phyloP scores from a whole-genome alignment of 2,797 vertebrate genomes.

The Coracias cyanogaster region DNA sequence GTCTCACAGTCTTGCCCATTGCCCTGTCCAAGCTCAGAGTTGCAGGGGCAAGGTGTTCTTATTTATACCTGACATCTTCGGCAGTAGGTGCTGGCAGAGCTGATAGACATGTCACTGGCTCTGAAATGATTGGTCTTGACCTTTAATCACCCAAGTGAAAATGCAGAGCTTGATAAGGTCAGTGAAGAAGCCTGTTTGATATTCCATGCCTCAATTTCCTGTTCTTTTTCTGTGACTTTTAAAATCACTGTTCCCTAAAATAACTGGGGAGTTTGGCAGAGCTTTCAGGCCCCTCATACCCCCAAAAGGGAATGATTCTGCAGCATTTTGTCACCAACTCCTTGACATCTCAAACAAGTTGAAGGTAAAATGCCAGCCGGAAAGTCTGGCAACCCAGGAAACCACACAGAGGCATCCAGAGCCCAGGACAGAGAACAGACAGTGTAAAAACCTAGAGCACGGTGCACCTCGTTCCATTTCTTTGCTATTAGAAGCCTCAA shows the following conservation, averaged over 20 bases:
- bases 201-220: background rate
- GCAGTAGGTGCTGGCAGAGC: background rate
- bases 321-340: background rate
- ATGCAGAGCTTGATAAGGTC: background rate
- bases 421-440: background rate
- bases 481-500: background rate
- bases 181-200: background rate
- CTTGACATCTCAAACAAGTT: background rate
- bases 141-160: accelerated
- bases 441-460: background rate
- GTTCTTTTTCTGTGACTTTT: background rate
- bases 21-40: accelerated
- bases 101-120: background rate
- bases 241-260: background rate
- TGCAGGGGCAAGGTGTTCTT: background rate
- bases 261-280: background rate
- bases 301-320: background rate
- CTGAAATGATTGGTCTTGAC: background rate
- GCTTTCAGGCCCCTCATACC: background rate
- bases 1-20: accelerated
- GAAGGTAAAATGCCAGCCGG: background rate
- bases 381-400: background rate
- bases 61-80: background rate
- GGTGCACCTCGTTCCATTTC: background rate
- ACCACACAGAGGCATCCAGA: background rate